Evolutionary conservation across 2,113 vertebrate species (phyloP), one percentile per base, ranked within the genome.

Genomic region (Dermatemys mawii): DNA sequence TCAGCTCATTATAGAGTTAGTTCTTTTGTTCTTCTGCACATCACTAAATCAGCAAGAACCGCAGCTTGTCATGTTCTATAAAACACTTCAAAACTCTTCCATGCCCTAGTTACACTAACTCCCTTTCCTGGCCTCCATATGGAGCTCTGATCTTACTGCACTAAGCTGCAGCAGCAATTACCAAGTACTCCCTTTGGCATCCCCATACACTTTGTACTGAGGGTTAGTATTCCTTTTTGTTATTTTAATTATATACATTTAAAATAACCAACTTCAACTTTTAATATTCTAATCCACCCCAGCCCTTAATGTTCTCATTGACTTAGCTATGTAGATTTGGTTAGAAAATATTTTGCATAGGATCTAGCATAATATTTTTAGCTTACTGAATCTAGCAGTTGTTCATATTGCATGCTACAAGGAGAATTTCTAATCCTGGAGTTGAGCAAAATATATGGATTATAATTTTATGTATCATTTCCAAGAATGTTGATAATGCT

Each of bases 221-320:
- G 24, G 22, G 73, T 38, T 70, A n/a, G 35, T 70, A 95, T 97
- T 97, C 93, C 86, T 94, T 95, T 96, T 97, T 95, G 93, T 97
- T 96, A 97, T 95, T 92, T 82, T 97, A 96, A 95, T 60, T 95
- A 95, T 83, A 92, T 55, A 55, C 27, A 26, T 26, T 27, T 60
- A 60, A 13, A 94, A 91, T 70, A 96, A 97, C 88, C 63, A 92
- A 89, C 70, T 97, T 91, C 94, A 96, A 91, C 91, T 96, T 95
- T 92, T 96, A 83, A 92, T 94, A 53, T 55, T 93, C 86, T 93
- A 93, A 96, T 89, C 81, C 49, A 94, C 63, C 51, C n/a, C 19
- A 1, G 5, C 63, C 90, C 95, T 90, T 88, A 73, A 95, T 89
- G 95, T 87, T 93, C 88, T 94, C 87, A 97, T 96, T 91, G 96